A percentile compares a stretch with the other conserved stretches of the same genome.
Evolutionary conservation across 2,797 vertebrate species (phyloP).

Genomic region (Pachyuromys duprasi): DNA sequence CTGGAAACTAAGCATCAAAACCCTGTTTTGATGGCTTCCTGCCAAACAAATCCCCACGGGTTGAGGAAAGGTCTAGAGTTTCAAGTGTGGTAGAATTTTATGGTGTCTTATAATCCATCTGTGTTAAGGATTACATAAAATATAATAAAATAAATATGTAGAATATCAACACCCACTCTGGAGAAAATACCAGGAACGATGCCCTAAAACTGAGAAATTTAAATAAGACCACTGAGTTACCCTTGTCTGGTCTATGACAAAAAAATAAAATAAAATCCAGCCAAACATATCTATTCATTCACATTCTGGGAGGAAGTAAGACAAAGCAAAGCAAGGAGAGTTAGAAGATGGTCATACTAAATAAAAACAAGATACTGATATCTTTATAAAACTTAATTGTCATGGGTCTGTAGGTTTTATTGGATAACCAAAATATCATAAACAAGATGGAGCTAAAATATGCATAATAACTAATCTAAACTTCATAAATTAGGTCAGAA

Average conservation of each 20-base stretch:
- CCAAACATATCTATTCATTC: background rate
- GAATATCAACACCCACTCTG: slow-evolving; percentile 60
- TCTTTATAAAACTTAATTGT: background rate
- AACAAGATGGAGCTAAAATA: slow-evolving; percentile 1
- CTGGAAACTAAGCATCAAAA: slow-evolving; percentile 76
- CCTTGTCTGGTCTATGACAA: slow-evolving; percentile 5
- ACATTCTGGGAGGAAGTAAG: background rate
- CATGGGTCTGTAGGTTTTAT: background rate
- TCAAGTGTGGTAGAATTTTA: slow-evolving; percentile 76
- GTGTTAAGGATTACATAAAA: slow-evolving; percentile 71
- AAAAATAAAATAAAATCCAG: background rate
- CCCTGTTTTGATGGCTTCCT: slow-evolving; percentile 73
- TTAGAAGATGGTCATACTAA: background rate
- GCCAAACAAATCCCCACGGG: slow-evolving; percentile 79
- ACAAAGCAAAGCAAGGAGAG: background rate
- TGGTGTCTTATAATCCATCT: slow-evolving; percentile 51
- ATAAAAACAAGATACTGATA: background rate
- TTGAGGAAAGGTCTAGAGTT: slow-evolving; percentile 77
- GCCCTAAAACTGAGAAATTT: slow-evolving; percentile 46
- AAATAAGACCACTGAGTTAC: slow-evolving; percentile 60
- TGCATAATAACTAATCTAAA: background rate
- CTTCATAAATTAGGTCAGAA: slow-evolving; percentile 26
- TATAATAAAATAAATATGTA: slow-evolving; percentile 71
- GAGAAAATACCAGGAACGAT: slow-evolving; percentile 56
- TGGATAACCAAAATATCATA: slow-evolving; percentile 12